A percentile compares a stretch with the other conserved stretches of the same genome.
Conservation (phyloP, 2,113 vertebrate species). For the Pangasianodon gigas region DNA sequence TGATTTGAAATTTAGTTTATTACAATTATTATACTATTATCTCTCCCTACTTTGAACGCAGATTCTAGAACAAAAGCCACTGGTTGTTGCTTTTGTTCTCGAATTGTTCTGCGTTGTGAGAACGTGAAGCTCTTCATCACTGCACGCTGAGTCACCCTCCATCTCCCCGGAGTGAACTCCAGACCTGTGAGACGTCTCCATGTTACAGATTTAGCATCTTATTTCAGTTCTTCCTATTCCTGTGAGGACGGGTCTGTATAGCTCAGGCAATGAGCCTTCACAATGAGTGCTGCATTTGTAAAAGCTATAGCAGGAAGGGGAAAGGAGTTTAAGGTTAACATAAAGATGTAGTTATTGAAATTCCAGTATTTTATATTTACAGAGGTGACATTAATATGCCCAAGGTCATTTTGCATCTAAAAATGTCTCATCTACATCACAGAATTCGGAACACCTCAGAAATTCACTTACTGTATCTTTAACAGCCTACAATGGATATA, state of each 20-base stretch:
- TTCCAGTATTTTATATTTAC: not conserved
- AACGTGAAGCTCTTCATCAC: not conserved
- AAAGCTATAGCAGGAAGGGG: not conserved
- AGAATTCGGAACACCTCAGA: not conserved
- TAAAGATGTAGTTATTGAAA: not conserved
- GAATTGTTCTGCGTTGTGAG: not conserved
- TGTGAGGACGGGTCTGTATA: conserved; percentile 9
- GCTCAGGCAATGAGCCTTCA: not conserved
- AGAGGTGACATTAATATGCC: not conserved
- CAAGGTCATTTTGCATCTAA: not conserved
- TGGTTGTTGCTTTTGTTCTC: conserved; percentile 3
- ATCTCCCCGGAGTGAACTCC: conserved; percentile 18
- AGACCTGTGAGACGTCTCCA: conserved; percentile 26
- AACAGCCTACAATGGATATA: not conserved
- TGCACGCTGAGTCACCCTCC: conserved; percentile 32
- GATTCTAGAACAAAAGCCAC: not conserved
- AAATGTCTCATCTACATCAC: not conserved
- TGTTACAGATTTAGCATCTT: conserved; percentile 36
- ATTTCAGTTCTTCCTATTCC: conserved; percentile 38
- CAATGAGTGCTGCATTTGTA: too few species aligned
- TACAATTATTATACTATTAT: not conserved
- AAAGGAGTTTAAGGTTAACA: not conserved
- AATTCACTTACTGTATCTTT: not conserved
- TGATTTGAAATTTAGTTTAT: not conserved
- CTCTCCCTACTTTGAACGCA: not conserved